Evolutionary conservation across 1,140 invertebrate species (phyloP).

Genomic region (Gerris buenoi): DNA sequence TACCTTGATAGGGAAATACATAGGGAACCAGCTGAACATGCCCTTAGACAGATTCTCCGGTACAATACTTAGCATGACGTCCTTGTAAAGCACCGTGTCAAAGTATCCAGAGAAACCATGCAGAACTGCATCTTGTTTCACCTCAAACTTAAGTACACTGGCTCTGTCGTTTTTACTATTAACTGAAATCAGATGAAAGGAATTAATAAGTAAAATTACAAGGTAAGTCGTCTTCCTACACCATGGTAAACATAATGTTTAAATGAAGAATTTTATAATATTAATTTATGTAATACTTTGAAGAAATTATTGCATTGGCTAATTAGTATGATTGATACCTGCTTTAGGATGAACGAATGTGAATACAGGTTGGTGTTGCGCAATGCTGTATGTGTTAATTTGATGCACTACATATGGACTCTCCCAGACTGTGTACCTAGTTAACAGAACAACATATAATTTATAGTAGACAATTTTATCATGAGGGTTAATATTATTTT

Average conservation of each 20-base stretch:
- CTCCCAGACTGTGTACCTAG: background rate
- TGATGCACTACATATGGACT: slow-evolving; percentile 78
- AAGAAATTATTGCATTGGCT: too few species aligned
- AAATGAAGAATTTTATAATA: too few species aligned
- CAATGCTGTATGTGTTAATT: slow-evolving; percentile 77
- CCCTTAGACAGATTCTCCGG: slow-evolving; percentile 72
- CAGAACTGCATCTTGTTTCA: slow-evolving; percentile 56
- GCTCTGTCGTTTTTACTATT: slow-evolving; percentile 59
- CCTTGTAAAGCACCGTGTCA: slow-evolving; percentile 68
- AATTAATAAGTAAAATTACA: slow-evolving; percentile 10
- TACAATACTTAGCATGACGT: slow-evolving; percentile 75
- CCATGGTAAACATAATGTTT: too few species aligned
- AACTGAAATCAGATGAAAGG: background rate
- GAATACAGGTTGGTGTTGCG: slow-evolving; percentile 62
- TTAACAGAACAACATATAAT: too few species aligned
- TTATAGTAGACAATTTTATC: too few species aligned
- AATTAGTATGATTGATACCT: too few species aligned
- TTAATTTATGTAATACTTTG: too few species aligned
- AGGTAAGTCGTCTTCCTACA: background rate
- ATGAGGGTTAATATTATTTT: too few species aligned
- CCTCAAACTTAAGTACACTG: slow-evolving; percentile 49
- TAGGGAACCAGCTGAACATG: slow-evolving; percentile 97
- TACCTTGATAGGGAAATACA: slow-evolving; percentile 79
- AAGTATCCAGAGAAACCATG: slow-evolving; percentile 95
- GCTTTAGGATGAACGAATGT: slow-evolving; percentile 78